phyloP scores from a whole-genome alignment of 2,888 invertebrate genomes.

The Hesperia comma region DNA sequence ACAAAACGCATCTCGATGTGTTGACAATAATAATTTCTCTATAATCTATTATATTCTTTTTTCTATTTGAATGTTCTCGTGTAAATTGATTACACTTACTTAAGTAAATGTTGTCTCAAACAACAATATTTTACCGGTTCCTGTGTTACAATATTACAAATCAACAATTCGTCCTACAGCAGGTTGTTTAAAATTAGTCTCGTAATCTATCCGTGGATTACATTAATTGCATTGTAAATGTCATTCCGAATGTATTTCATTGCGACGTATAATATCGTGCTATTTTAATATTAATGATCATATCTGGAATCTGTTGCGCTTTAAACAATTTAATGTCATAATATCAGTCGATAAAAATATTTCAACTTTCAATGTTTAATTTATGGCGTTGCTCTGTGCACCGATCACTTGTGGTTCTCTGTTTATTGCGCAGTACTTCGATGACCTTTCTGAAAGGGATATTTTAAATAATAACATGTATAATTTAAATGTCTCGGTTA shows the following conservation, averaged over 20 bases:
- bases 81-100: not conserved
- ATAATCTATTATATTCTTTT: too few species aligned
- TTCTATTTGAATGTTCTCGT: not conserved
- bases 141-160: constrained; percentile 22
- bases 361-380: constrained; percentile 1
- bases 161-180: constrained; percentile 17
- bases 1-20: too few species aligned
- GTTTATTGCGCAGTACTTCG: not conserved
- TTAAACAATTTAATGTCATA: constrained; percentile 26
- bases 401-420: not conserved
- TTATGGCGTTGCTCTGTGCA: constrained; percentile 2
- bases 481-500: too few species aligned
- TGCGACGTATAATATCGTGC: constrained; percentile 23
- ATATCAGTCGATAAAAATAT: constrained; percentile 15
- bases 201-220: constrained; percentile 30
- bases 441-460: not conserved
- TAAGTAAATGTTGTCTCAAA: not conserved
- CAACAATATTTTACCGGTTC: constrained; percentile 5
- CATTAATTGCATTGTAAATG: constrained; percentile 37
- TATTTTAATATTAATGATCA: constrained; percentile 31
- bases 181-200: constrained; percentile 23
- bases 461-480: too few species aligned
- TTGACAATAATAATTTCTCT: too few species aligned
- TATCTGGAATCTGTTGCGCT: constrained; percentile 22
- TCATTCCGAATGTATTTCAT: constrained; percentile 28